Percentiles rank a stretch among this genome's conserved stretches.
These are phyloP conservation scores for Portunus trituberculatus DNA, from an alignment of 1,140 invertebrate genomes.

Conservation along the genomic window DNA sequence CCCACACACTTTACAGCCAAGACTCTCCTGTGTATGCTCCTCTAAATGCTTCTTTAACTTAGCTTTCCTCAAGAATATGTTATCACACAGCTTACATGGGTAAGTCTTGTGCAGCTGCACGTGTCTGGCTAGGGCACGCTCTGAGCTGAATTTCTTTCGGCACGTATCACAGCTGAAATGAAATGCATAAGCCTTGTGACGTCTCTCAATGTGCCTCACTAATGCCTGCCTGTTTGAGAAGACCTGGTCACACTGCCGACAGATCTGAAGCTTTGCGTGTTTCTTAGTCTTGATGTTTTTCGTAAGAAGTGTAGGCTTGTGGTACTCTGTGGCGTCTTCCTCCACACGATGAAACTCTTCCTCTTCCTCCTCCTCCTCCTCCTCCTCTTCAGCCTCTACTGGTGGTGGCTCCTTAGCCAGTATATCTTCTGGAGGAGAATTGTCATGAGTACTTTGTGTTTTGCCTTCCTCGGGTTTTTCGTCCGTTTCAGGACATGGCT, in stretches of 20 bases:
- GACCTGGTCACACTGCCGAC: constrained; percentile 77
- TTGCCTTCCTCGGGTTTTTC: neutral
- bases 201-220: constrained; percentile 75
- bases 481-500: neutral
- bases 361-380: constrained; percentile 24
- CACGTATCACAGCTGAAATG: constrained; percentile 74
- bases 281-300: constrained; percentile 77
- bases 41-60: constrained; percentile 76
- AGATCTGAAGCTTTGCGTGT: constrained; percentile 77
- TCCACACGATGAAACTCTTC: constrained; percentile 1
- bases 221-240: constrained; percentile 75
- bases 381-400: neutral
- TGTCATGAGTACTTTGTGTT: neutral
- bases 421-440: neutral
- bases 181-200: constrained; percentile 72
- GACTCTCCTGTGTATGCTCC: constrained; percentile 70
- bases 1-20: constrained; percentile 67
- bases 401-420: neutral
- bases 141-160: constrained; percentile 75
- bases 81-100: constrained; percentile 74
- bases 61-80: constrained; percentile 71
- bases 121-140: constrained; percentile 72
- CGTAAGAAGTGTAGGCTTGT: constrained; percentile 74
- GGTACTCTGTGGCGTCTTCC: constrained; percentile 77
- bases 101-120: constrained; percentile 74